Evolutionary conservation across 2,113 vertebrate species (phyloP), one percentile per base, ranked within the genome.

Genomic region (Narcine bancroftii): DNA sequence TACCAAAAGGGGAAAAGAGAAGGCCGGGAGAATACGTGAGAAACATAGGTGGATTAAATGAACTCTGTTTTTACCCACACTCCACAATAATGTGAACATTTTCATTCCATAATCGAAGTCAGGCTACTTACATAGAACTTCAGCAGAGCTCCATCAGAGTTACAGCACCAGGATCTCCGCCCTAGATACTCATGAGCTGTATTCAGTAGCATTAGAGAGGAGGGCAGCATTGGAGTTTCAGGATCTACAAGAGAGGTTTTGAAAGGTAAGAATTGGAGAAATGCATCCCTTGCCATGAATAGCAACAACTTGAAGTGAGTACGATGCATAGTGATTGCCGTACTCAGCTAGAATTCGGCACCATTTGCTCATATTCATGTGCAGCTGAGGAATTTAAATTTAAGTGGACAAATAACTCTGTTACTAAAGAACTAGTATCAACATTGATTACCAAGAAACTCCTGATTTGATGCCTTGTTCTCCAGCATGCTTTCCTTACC

Each of bases 161-260:
- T 98, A 94, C 98, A 99, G 93, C 98, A 99, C 97, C 98, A 96
- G 89, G 97, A 97, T 72, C 98, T 97, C 56, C 99, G 96, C 63
- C 99, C 99, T 93, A 99, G 95, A 93, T 97, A 99, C 93, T 99
- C 98, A 3, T 99, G 99, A 9, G 98, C 99, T 0, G 98, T 99
- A 95, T 98, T 99, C 92, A 99, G 95, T 87, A 99, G 95, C 98
- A 98, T 98, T 77, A 99, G 97, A 0, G 99, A 99, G 50, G 98
- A 97, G 0, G 99, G 98, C 92, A 99, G 95, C 97, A 99, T 95
- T 33, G 98, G 96, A 0, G 95, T 95, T 92, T 98, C 97, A 0
- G 95, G 93, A 92, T 95, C 95, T 92, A 96, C 96, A 63, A 92
- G 29, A 87, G 76, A 63, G 60, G 9, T 10, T 33, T 45, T 29